Conservation (phyloP, 2,113 vertebrate species). For the Drymodes brunneopygia region DNA sequence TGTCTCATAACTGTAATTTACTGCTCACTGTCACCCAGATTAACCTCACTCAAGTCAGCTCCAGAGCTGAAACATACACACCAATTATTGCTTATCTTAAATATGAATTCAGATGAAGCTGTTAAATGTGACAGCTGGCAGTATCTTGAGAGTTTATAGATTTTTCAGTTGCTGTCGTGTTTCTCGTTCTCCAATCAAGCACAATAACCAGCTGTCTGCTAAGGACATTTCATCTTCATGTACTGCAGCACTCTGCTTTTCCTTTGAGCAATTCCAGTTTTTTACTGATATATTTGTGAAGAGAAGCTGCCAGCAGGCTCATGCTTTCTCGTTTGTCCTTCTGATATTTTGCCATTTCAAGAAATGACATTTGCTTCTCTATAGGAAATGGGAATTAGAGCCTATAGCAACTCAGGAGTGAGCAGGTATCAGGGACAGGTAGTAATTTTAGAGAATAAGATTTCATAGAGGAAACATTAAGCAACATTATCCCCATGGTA, state of each 20-base stretch:
- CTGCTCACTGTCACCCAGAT: slow-evolving; percentile 73
- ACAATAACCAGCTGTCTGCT: neutral
- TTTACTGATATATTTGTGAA: neutral
- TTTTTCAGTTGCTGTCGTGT: neutral
- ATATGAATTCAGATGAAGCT: neutral
- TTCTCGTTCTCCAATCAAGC: neutral
- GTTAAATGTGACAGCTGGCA: neutral
- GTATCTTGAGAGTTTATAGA: neutral
- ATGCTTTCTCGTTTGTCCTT: neutral
- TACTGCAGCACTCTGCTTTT: neutral
- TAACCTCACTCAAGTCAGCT: slow-evolving; percentile 73
- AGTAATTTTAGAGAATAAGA: neutral
- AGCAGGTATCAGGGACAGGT: neutral
- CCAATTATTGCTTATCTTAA: neutral
- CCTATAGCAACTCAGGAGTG: neutral
- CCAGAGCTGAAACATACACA: neutral
- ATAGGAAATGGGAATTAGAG: neutral
- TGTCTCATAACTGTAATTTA: slow-evolving; percentile 76
- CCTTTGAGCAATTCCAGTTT: neutral
- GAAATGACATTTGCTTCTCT: neutral
- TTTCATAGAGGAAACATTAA: neutral
- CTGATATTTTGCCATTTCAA: neutral
- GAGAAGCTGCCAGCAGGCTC: neutral
- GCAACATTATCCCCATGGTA: neutral
- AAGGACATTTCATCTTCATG: neutral